Base-by-base conservation (phyloP, 2,797 vertebrate species). In the Galaxias olidus region DNA sequence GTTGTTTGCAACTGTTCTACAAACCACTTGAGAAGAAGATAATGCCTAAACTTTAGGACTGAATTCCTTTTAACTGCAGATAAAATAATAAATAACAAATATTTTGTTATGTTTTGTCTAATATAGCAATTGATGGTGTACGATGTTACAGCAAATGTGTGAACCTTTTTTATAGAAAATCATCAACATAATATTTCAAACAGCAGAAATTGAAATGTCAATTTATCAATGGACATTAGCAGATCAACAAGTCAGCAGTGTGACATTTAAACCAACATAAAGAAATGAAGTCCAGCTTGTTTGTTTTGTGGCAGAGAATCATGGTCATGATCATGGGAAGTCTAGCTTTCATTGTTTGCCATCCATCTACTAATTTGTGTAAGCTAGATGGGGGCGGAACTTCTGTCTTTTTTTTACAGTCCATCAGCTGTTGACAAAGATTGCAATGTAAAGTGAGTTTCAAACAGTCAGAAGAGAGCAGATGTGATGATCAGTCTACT, bases 1-100 rank as follows among this genome's bases (percentile, higher is more conserved):
- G 42, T 80, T 77, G n/a, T n/a, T n/a, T n/a, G 64, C 79, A 61
- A 42, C 47, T 57, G 61, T 57, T 56, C 48, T 45, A 63, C 42
- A 57, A 66, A 69, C 64, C 43, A 58, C 76, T 78, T 55, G 15
- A 42, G 8, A 30, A 20, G 10, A 59, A 4, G 20, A 15, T 17
- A 45, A 17, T 49, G 18, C 43, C 42, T 59, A n/a, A 45, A 45
- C 10, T 17, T 20, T 52, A 18, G 15, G 15, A 11, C 17, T 52
- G 9, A 52, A 20, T 30, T 7, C 12, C n/a, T n/a, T 12, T 12
- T 20, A 20, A 42, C 19, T 50, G 47, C 20, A 51, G 59, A 50
- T 50, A 9, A 50, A 61, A 12, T 48, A 40, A 46, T 47, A 17
- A 19, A 49, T 49, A 14, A 61, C 10, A 48, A 19, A 15, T n/a